Percentiles rank a stretch among this genome's conserved stretches.
These are phyloP conservation scores for Cottoperca gobio DNA, from an alignment of 2,797 vertebrate species.

Conservation along the genomic window DNA sequence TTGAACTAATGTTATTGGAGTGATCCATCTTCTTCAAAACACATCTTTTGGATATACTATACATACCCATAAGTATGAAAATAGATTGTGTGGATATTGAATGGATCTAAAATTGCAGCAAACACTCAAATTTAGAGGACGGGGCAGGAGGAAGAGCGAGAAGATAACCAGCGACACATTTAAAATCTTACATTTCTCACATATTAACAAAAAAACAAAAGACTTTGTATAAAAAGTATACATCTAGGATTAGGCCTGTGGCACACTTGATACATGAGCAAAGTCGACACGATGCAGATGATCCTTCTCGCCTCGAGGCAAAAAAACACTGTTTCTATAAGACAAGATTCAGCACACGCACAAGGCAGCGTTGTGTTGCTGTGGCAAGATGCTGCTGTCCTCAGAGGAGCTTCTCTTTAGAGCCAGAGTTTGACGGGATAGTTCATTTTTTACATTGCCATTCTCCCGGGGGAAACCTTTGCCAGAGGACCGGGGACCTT, in stretches of 20 bases:
- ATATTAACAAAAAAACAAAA: conserved; percentile 69
- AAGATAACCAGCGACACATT: conserved; percentile 51
- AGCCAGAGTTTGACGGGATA: conserved; percentile 33
- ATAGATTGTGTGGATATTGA: conserved; percentile 64
- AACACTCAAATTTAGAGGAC: conserved; percentile 41
- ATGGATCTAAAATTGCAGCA: conserved; percentile 45
- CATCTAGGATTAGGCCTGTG: conserved; percentile 54
- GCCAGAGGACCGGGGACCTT: conserved; percentile 37
- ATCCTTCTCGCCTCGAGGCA: conserved; percentile 10
- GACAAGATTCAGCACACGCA: conserved; percentile 72
- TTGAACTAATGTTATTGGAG: conserved; percentile 24
- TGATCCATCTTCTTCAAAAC: conserved; percentile 60
- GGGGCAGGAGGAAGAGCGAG: conserved; percentile 5
- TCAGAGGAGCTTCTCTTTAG: conserved; percentile 61
- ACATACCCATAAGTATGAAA: conserved; percentile 71
- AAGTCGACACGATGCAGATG: conserved; percentile 44
- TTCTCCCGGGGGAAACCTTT: conserved; percentile 47
- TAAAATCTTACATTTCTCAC: conserved; percentile 59
- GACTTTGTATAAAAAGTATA: conserved; percentile 66
- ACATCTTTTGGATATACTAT: conserved; percentile 63
- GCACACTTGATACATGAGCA: conserved; percentile 43
- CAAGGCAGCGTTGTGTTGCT: conserved; percentile 73
- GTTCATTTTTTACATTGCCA: conserved; percentile 44
- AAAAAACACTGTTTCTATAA: not conserved
- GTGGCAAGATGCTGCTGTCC: conserved; percentile 57